Conservation (phyloP, 2,797 vertebrate genomes). For the Sebastes matsubarae region DNA sequence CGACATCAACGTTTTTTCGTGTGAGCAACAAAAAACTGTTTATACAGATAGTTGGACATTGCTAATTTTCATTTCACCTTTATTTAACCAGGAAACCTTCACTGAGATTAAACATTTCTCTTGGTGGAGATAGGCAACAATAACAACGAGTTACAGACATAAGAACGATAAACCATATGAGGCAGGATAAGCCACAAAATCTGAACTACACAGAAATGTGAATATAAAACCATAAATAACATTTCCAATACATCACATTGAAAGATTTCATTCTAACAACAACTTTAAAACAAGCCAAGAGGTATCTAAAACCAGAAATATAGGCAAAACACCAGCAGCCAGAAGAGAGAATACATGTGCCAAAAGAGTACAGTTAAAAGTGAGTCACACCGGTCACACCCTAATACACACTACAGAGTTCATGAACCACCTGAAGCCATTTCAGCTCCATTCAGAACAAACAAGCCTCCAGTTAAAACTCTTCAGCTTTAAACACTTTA, state of each 20-base stretch:
- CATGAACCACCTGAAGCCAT: background rate
- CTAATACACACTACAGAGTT: background rate
- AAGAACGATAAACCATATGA: background rate
- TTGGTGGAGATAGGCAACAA: background rate
- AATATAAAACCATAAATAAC: background rate
- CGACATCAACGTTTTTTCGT: fast-evolving
- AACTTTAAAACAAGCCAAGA: background rate
- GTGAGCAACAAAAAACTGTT: too few species aligned
- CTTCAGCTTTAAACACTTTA: background rate
- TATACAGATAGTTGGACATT: fast-evolving
- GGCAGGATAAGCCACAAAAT: background rate
- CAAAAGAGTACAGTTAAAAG: background rate
- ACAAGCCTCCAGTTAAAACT: background rate
- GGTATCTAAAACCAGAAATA: background rate
- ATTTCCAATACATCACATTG: background rate
- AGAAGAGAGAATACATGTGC: fast-evolving
- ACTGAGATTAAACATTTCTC: background rate
- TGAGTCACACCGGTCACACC: background rate
- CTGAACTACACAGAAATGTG: background rate
- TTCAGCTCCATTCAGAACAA: background rate
- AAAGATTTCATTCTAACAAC: background rate
- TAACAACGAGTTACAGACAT: background rate
- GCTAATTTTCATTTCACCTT: too few species aligned
- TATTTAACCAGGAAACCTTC: too few species aligned
- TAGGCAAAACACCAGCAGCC: background rate